phyloP scores from a whole-genome alignment of 2,797 vertebrate species.

The Xerus rutilus region DNA sequence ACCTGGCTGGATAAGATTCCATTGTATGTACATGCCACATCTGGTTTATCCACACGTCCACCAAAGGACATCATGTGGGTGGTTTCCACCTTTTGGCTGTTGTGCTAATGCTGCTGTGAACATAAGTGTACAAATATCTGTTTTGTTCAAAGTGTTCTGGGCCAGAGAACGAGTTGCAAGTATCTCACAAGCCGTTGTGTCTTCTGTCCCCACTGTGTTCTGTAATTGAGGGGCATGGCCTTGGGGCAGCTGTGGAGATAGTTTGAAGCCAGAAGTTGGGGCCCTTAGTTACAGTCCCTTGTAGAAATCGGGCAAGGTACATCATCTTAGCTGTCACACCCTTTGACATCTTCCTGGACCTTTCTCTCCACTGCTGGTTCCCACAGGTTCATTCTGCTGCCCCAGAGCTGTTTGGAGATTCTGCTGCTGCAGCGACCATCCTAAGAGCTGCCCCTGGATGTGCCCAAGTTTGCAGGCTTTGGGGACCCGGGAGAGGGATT shows the following conservation, averaged over 20 bases:
- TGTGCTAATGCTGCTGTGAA: background rate
- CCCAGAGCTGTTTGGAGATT: background rate
- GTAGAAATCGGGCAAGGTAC: background rate
- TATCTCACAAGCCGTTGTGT: background rate
- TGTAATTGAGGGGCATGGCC: background rate
- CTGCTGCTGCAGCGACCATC: background rate
- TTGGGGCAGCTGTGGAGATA: background rate
- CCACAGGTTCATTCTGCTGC: background rate
- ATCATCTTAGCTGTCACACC: background rate
- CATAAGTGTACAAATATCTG: too few species aligned
- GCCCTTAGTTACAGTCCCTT: background rate
- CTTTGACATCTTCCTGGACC: background rate
- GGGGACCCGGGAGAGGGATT: background rate
- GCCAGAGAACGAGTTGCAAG: background rate
- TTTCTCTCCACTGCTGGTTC: background rate
- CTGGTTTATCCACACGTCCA: background rate
- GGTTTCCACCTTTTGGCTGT: background rate
- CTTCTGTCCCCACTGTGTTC: rapidly evolving
- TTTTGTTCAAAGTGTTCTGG: background rate
- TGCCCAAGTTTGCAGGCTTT: background rate
- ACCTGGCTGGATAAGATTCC: background rate
- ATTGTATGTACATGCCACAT: rapidly evolving
- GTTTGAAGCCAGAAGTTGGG: background rate
- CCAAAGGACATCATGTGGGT: rapidly evolving
- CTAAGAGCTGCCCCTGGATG: background rate